Percentiles rank a stretch among this genome's conserved stretches.
Conservation (phyloP, 2,888 invertebrate genomes). For the Lasioglossum marginatum region DNA sequence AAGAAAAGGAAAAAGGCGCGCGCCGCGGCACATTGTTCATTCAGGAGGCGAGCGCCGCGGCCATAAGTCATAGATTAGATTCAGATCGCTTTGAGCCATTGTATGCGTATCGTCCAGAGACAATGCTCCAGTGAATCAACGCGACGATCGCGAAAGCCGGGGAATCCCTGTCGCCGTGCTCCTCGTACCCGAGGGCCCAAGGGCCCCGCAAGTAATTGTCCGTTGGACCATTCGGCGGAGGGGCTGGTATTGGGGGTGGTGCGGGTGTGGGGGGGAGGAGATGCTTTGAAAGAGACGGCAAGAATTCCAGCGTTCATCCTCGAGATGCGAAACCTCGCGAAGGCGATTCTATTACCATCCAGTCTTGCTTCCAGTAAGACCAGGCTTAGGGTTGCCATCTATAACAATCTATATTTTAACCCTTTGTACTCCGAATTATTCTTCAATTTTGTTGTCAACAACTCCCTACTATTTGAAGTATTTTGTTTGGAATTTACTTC, state of each 20-base stretch:
- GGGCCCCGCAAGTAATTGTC: constrained; percentile 66
- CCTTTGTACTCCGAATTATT: no score
- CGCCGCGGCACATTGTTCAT: constrained; percentile 72
- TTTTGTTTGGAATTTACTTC: no score
- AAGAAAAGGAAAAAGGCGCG: constrained; percentile 49
- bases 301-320: constrained; percentile 50
- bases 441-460: no score
- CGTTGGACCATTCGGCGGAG: constrained; percentile 22
- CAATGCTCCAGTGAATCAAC: constrained; percentile 76
- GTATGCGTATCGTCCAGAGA: constrained; percentile 75
- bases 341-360: constrained; percentile 48
- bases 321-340: constrained; percentile 25
- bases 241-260: background rate
- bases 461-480: no score
- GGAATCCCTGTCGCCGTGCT: constrained; percentile 67
- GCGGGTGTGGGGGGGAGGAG: constrained; percentile 14
- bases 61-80: constrained; percentile 77
- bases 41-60: constrained; percentile 70
- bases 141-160: constrained; percentile 66
- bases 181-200: constrained; percentile 33
- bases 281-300: constrained; percentile 56
- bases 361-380: background rate
- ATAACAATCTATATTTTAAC: no score
- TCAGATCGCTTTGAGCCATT: constrained; percentile 76
- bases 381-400: no score